Conservation (phyloP, 2,797 vertebrate species). For the Clamator glandarius region DNA sequence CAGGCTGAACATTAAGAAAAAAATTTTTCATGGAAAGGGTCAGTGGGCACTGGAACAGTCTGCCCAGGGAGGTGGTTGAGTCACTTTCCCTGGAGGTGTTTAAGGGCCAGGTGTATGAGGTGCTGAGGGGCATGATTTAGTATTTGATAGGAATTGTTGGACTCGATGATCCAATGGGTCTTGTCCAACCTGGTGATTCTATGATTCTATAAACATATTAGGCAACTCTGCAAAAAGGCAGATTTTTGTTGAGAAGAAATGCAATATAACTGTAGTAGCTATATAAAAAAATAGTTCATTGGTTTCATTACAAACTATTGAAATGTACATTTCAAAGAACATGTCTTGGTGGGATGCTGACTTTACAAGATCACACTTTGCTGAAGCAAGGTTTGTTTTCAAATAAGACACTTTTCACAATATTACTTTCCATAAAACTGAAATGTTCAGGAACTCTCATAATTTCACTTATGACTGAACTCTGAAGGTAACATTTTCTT, state of each 20-base stretch:
- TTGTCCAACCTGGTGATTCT: too few relatives aligned
- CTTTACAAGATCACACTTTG: background rate
- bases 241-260: constrained; percentile 2
- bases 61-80: too few relatives aligned
- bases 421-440: background rate
- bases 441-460: background rate
- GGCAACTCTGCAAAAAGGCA: background rate
- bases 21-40: too few relatives aligned
- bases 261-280: background rate
- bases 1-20: too few relatives aligned
- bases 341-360: background rate
- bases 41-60: too few relatives aligned
- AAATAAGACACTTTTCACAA: background rate
- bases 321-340: background rate
- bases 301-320: background rate
- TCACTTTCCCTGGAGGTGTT: too few relatives aligned
- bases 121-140: too few relatives aligned
- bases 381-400: background rate
- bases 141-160: too few relatives aligned
- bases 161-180: too few relatives aligned
- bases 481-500: background rate
- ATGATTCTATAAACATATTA: background rate
- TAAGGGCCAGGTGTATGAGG: too few relatives aligned
- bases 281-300: background rate
- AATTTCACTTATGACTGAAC: background rate